Evolutionary conservation across 2,113 vertebrate genomes (phyloP).

Genomic region (Cromileptes altivelis): DNA sequence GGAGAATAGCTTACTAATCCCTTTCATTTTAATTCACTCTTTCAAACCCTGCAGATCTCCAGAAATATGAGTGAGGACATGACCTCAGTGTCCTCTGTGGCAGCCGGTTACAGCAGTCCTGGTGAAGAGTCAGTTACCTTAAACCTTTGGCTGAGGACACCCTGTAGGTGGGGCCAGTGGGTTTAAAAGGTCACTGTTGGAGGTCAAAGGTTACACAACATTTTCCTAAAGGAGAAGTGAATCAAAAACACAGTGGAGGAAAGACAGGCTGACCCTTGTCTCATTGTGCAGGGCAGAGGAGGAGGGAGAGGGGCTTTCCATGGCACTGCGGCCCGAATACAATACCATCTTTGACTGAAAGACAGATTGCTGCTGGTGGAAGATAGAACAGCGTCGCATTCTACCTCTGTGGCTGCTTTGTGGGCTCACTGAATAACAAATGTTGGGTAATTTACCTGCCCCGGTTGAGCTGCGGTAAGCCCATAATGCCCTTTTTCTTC

Average conservation of each 20-base stretch:
- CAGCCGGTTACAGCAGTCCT: not conserved
- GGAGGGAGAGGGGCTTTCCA: constrained; percentile 67
- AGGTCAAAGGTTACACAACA: constrained; percentile 79
- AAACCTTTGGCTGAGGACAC: constrained; percentile 10
- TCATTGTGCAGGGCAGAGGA: constrained; percentile 62
- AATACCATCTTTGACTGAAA: constrained; percentile 78
- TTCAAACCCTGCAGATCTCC: not conserved
- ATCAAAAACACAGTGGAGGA: constrained; percentile 68
- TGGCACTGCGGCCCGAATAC: constrained; percentile 55
- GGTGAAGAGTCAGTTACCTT: constrained; percentile 31
- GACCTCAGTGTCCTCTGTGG: constrained; percentile 14
- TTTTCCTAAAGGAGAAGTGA: constrained; percentile 76
- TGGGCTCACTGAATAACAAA: constrained; percentile 46
- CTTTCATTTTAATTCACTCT: not conserved
- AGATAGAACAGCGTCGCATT: constrained; percentile 49
- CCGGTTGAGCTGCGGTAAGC: constrained; percentile 9
- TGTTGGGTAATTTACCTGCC: constrained; percentile 41
- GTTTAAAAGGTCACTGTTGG: constrained; percentile 63
- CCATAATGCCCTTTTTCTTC: constrained; percentile 15
- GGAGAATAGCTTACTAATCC: not conserved
- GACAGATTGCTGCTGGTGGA: constrained; percentile 49
- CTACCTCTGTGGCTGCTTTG: constrained; percentile 60
- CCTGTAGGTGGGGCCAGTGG: constrained; percentile 33
- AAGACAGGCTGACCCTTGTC: constrained; percentile 79
- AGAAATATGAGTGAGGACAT: not conserved